These are phyloP conservation scores for Nipponia nippon DNA, from an alignment of 2,113 vertebrate species.

Conservation along the genomic window DNA sequence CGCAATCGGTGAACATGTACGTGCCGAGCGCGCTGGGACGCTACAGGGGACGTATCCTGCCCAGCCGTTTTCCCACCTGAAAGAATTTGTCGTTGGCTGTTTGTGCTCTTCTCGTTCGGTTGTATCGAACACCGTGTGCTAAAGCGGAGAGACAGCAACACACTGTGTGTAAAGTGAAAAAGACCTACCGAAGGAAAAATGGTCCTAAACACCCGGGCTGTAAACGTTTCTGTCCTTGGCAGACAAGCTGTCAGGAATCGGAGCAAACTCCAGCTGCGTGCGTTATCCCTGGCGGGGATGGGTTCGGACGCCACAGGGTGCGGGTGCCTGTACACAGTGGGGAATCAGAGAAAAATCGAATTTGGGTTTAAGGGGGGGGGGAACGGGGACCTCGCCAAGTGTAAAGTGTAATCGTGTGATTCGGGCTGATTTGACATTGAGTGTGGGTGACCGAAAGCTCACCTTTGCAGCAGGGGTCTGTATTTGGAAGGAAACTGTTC, in stretches of 20 bases:
- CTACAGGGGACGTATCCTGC: not conserved
- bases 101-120: not conserved
- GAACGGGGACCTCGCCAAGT: not conserved
- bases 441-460: not conserved
- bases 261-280: not conserved
- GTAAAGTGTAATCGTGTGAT: not conserved
- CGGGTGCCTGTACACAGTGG: not conserved
- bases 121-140: not conserved
- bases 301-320: not conserved
- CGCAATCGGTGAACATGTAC: not conserved
- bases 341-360: not conserved
- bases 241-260: not conserved
- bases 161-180: not conserved
- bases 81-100: not conserved
- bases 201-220: not conserved
- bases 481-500: not conserved
- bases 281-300: not conserved
- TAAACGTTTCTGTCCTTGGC: not conserved
- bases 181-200: not conserved
- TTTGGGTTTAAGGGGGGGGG: fast-evolving
- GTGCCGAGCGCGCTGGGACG: not conserved
- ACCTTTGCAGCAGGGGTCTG: not conserved
- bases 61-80: not conserved
- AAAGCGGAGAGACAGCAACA: not conserved
- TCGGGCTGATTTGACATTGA: not conserved